Conservation (phyloP, 2,113 vertebrate genomes). For the Tragelaphus buxtoni region DNA sequence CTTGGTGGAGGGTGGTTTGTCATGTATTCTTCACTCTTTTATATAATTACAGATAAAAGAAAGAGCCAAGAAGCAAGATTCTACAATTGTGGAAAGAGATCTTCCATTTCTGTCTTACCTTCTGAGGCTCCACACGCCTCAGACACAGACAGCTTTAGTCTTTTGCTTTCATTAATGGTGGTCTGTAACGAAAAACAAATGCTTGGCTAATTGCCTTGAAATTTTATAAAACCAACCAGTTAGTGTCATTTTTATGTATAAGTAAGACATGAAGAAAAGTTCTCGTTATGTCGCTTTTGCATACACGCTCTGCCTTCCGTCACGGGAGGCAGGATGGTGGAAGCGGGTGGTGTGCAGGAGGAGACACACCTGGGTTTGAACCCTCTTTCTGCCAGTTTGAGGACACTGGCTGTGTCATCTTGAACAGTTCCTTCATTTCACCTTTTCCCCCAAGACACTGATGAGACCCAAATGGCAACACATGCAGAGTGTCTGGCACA, state of each 20-base stretch:
- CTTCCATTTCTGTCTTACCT: background rate
- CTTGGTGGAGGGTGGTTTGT: constrained; percentile 30
- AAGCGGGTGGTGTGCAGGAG: background rate
- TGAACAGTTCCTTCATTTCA: background rate
- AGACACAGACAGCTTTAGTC: background rate
- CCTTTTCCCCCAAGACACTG: background rate
- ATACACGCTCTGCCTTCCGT: background rate
- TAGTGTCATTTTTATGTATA: background rate
- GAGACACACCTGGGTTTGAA: background rate
- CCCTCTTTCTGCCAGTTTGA: background rate
- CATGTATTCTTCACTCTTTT: constrained; percentile 21
- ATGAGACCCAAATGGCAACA: background rate
- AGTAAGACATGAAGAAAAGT: background rate
- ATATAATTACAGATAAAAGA: constrained; percentile 26
- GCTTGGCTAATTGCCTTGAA: background rate
- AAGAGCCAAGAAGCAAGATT: background rate
- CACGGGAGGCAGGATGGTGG: background rate
- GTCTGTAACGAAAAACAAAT: constrained; percentile 3
- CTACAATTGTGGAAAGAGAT: background rate
- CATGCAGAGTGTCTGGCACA: background rate
- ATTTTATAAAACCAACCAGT: background rate
- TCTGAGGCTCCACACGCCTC: background rate
- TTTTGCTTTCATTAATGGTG: background rate
- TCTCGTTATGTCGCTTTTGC: background rate
- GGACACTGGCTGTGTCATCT: background rate